Evolutionary conservation across 2,888 invertebrate genomes (phyloP).

Genomic region (Pyrocoelia pectoralis): DNA sequence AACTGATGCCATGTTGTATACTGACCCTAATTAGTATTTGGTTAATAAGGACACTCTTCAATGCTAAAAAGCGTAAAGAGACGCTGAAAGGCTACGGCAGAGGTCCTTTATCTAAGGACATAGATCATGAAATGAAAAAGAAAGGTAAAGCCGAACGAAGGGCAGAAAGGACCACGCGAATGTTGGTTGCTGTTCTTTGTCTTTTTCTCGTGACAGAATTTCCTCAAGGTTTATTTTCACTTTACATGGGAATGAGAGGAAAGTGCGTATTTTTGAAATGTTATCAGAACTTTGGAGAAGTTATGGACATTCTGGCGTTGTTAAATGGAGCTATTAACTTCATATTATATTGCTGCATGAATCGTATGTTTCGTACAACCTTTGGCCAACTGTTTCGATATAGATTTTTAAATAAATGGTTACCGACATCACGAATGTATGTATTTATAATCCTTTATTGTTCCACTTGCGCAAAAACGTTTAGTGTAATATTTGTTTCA

Average conservation of each 20-base stretch:
- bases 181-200: slow-evolving; percentile 85
- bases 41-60: slow-evolving; percentile 76
- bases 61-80: slow-evolving; percentile 78
- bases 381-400: slow-evolving; percentile 74
- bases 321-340: slow-evolving; percentile 94
- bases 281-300: slow-evolving; percentile 82
- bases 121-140: slow-evolving; percentile 49
- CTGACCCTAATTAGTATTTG: slow-evolving; percentile 77
- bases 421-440: too few species aligned
- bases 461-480: too few species aligned
- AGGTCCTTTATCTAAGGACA: slow-evolving; percentile 55
- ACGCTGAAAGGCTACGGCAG: slow-evolving; percentile 70
- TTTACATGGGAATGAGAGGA: slow-evolving; percentile 70
- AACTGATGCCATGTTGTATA: slow-evolving; percentile 80
- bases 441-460: too few species aligned
- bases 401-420: slow-evolving; percentile 67
- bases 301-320: slow-evolving; percentile 90
- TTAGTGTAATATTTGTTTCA: too few species aligned
- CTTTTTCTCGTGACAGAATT: slow-evolving; percentile 90
- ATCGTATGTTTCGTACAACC: slow-evolving; percentile 87
- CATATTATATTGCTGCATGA: slow-evolving; percentile 93
- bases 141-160: slow-evolving; percentile 73
- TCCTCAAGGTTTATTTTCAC: slow-evolving; percentile 70
- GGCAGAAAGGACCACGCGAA: slow-evolving; percentile 87
- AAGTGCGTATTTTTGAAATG: slow-evolving; percentile 80